Conservation (phyloP, 2,888 invertebrate species). For the Cheilosia urbana region DNA sequence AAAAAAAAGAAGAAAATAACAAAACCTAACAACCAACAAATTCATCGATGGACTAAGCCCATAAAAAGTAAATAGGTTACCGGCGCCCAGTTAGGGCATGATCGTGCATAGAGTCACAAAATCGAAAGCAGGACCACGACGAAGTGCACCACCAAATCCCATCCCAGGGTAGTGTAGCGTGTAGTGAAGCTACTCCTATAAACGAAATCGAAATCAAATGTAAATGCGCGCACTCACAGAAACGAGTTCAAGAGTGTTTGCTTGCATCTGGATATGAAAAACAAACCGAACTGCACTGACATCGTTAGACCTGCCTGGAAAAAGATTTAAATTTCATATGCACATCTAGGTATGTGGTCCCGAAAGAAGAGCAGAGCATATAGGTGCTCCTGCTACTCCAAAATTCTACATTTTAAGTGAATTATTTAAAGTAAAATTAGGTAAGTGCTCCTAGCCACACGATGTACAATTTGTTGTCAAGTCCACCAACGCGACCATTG, state of each 20-base stretch:
- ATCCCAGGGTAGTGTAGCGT: constrained; percentile 29
- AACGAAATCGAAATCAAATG: constrained; percentile 72
- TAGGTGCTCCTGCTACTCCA: too few species aligned
- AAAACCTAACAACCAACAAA: constrained; percentile 69
- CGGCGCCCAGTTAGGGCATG: constrained; percentile 74
- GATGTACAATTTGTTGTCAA: too few species aligned
- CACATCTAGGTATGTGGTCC: background rate
- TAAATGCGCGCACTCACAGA: constrained; percentile 44
- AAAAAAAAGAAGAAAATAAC: constrained; percentile 17
- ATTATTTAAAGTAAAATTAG: too few species aligned
- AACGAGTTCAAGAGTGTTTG: constrained; percentile 50
- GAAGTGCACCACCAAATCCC: constrained; percentile 22
- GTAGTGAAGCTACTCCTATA: constrained; percentile 19
- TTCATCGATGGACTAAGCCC: constrained; percentile 71
- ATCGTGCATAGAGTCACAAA: constrained; percentile 72
- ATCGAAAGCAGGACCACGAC: constrained; percentile 63
- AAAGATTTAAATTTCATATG: constrained; percentile 5
- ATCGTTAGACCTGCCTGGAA: background rate
- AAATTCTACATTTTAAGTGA: too few species aligned
- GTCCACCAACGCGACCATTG: too few species aligned
- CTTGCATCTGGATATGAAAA: constrained; percentile 40
- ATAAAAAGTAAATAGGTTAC: constrained; percentile 75
- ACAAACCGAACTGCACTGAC: background rate
- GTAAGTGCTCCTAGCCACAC: too few species aligned
- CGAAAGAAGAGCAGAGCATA: too few species aligned